Evolutionary conservation across 2,888 invertebrate genomes (phyloP).

Genomic region (Phalangium opilio): DNA sequence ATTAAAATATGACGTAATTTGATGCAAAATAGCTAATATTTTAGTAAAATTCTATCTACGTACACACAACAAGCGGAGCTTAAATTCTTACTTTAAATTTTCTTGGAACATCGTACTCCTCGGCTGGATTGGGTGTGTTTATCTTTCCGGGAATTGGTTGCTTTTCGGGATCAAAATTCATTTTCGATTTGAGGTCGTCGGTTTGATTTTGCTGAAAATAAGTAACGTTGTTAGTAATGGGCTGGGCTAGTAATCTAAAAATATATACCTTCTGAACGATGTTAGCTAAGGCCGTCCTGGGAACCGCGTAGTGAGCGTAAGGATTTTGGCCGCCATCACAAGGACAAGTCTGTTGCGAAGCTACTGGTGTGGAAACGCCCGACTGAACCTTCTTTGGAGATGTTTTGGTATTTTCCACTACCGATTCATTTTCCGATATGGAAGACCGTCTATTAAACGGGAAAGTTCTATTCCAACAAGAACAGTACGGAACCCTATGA

Average conservation of each 20-base stretch:
- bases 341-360: not conserved
- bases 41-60: too few species aligned
- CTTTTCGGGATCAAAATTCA: too few species aligned
- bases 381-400: not conserved
- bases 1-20: too few species aligned
- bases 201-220: too few species aligned
- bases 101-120: conserved; percentile 17
- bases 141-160: too few species aligned
- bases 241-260: too few species aligned
- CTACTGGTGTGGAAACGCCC: not conserved
- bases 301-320: conserved; percentile 52
- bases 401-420: too few species aligned
- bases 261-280: not conserved
- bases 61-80: too few species aligned
- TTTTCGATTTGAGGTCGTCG: too few species aligned
- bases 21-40: too few species aligned
- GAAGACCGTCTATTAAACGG: not conserved
- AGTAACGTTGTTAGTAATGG: too few species aligned
- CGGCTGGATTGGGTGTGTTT: conserved; percentile 5
- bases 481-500: not conserved
- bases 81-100: conserved; percentile 11
- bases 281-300: conserved; percentile 28
- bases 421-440: not conserved
- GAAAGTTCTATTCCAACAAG: not conserved
- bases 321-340: not conserved